phyloP scores from a whole-genome alignment of 2,888 invertebrate species.

The Drosophila pegasa region DNA sequence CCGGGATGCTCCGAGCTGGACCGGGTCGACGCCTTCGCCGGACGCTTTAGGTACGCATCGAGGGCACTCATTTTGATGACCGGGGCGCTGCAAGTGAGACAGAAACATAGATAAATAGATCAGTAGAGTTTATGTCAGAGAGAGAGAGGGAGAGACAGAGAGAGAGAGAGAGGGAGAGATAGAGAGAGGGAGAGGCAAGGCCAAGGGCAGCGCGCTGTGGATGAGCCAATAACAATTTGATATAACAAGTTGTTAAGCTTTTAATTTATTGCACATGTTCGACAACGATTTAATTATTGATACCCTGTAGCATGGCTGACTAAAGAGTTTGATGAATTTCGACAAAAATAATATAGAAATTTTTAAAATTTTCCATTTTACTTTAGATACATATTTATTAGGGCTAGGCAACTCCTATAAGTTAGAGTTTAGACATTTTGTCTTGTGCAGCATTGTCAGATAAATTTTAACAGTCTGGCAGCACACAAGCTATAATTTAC shows the following conservation, averaged over 20 bases:
- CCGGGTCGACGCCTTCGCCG: conserved; percentile 42
- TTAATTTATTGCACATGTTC: conserved; percentile 23
- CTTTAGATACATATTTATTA: background rate
- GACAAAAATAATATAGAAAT: background rate
- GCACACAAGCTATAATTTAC: background rate
- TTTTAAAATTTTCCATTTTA: background rate
- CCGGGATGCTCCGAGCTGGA: conserved; percentile 18
- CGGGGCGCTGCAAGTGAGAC: conserved; percentile 21
- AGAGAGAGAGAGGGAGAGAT: background rate
- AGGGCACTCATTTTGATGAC: conserved; percentile 60
- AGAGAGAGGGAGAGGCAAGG: background rate
- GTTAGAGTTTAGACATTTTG: background rate
- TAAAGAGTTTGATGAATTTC: background rate
- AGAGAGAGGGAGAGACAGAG: background rate
- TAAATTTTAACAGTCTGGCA: too few relatives aligned
- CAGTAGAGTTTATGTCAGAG: background rate
- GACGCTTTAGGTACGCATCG: conserved; percentile 52
- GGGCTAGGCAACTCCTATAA: background rate
- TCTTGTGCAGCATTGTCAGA: background rate
- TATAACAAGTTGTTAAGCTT: conserved; percentile 26
- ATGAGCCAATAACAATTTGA: conserved; percentile 7
- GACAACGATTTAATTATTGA: conserved; percentile 24
- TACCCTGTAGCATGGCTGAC: background rate
- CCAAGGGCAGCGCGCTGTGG: background rate
- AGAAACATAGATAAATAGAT: background rate